Evolutionary conservation across 2,888 invertebrate genomes (phyloP), one percentile per base, ranked within the genome.

Genomic region (Urechis unicinctus): DNA sequence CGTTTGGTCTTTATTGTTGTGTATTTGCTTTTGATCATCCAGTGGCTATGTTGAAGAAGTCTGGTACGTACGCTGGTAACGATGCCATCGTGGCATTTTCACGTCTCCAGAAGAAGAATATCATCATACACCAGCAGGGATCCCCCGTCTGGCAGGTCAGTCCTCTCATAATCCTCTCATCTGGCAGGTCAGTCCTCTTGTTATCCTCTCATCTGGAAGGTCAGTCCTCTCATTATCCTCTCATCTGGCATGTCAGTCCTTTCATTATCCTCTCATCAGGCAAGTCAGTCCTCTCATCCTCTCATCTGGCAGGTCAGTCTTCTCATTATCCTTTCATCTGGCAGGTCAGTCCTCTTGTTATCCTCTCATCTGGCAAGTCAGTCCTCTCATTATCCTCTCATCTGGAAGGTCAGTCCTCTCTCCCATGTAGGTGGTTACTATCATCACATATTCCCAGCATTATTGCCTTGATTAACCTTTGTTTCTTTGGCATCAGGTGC

Each of bases 61-160:
- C 75, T n/a, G 81, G 81, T 1, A 81, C 80, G 1, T 81, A 80
- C 66, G 81, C 79, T 24, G 81, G 81, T n/a, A 81, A 81, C 65
- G 81, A 81, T 66, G 79, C 79, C 26, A 78, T 81, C 52, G 81
- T 81, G 45, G 80, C 81, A 2, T 81, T 81, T 67, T 78, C 81
- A 21, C 68, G 80, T 21, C 68, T 78, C 1, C 76, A 79, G 58
- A 66, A 72, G 57, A 76, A 79, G 2, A 78, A 73, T 56, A 74
- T 81, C 24, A 76, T 81, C 6, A 81, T 81, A 50, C 81, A 81
- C 65, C 80, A 80, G 60, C 68, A 79, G 26, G 72, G 73, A 58
- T 68, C 76, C 9, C 76, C 79, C 30, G 68, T 74, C 50, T 71
- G 78, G 64, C 60, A 69, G 66, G 74, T 76, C 36, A 36, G 9